A percentile compares a stretch with the other conserved stretches of the same genome.
These are phyloP conservation scores for Heliconius hewitsoni DNA, from an alignment of 1,140 invertebrate genomes.

Conservation along the genomic window DNA sequence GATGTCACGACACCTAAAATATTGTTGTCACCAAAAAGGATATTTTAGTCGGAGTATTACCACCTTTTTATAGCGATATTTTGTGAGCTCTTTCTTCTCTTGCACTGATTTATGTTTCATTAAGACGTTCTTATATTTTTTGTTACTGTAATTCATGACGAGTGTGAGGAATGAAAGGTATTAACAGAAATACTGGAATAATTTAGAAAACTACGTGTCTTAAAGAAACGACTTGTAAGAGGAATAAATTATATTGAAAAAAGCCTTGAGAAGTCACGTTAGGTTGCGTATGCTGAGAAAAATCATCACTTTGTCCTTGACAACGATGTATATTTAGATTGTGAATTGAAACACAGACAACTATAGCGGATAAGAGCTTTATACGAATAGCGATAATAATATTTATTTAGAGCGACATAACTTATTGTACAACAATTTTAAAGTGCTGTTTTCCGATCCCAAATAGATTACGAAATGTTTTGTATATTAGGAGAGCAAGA, in stretches of 20 bases:
- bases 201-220: conserved; percentile 26
- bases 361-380: not conserved
- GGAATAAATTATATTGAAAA: conserved; percentile 13
- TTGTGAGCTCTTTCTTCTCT: conserved; percentile 56
- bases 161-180: conserved; percentile 32
- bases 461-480: not conserved
- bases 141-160: conserved; percentile 25
- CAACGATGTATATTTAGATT: conserved; percentile 15
- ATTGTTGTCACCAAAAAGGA: conserved; percentile 69
- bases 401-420: not conserved
- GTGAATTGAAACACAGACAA: conserved; percentile 1
- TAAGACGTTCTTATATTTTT: conserved; percentile 45
- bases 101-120: conserved; percentile 72
- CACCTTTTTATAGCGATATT: conserved; percentile 49
- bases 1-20: conserved; percentile 64
- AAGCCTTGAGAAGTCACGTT: conserved; percentile 1
- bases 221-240: conserved; percentile 13
- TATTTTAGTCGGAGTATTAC: conserved; percentile 64
- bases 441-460: not conserved
- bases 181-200: conserved; percentile 25
- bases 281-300: conserved; percentile 7
- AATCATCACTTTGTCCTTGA: conserved; percentile 11
- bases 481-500: not conserved
- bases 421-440: not conserved
- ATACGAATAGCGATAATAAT: not conserved